phyloP scores from a whole-genome alignment of 1,140 invertebrate genomes.

The Saccostrea cuccullata region DNA sequence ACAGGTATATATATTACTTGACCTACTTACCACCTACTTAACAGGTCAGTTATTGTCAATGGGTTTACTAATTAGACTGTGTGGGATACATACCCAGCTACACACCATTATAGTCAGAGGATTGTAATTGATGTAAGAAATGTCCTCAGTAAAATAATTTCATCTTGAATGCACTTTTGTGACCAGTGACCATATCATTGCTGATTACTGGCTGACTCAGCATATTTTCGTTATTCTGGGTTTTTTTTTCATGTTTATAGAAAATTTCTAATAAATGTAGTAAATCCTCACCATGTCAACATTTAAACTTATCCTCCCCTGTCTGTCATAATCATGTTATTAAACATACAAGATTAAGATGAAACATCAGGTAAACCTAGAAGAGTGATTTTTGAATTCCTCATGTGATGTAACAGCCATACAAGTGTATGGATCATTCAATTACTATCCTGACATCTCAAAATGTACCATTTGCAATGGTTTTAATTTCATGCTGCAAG shows the following conservation, averaged over 20 bases:
- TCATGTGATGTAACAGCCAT: too few relatives aligned
- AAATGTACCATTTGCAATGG: too few relatives aligned
- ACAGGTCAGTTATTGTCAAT: not conserved
- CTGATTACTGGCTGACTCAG: not conserved
- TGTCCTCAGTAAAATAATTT: too few relatives aligned
- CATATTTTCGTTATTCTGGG: not conserved
- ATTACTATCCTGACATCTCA: too few relatives aligned
- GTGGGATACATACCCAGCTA: not conserved
- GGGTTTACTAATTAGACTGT: not conserved
- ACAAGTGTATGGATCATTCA: too few relatives aligned
- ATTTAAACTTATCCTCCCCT: not conserved
- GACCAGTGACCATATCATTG: not conserved
- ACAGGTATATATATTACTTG: not conserved
- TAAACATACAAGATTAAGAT: too few relatives aligned
- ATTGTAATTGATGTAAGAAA: too few relatives aligned
- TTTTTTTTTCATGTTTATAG: not conserved
- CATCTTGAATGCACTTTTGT: too few relatives aligned
- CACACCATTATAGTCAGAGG: too few relatives aligned
- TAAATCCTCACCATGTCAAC: not conserved
- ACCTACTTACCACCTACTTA: not conserved
- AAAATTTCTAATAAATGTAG: not conserved
- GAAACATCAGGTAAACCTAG: too few relatives aligned
- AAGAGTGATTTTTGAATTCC: too few relatives aligned
- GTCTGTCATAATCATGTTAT: not conserved
- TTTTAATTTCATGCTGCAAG: too few relatives aligned